Evolutionary conservation across 2,888 invertebrate genomes (phyloP), one percentile per base, ranked within the genome.

Genomic region (Mamestra brassicae): DNA sequence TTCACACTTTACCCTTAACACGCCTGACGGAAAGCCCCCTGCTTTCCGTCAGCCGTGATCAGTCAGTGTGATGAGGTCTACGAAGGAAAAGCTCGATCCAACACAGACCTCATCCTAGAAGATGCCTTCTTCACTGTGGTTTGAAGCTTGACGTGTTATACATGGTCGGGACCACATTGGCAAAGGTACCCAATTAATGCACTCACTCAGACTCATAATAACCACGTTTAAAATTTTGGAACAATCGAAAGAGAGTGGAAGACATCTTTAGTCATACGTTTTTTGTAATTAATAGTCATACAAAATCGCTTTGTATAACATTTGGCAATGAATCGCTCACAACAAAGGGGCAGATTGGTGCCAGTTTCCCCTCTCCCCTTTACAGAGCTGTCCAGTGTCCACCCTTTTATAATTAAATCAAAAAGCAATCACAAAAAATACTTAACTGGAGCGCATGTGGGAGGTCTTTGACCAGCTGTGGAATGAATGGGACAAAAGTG

Each of bases 371-470:
- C 66, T 62, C 15, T 5, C 26, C 38, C 26, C 58, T 54, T 3
- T 4, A 10, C 61, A 45, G 58, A 36, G 17, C 57, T 74, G 55
- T 52, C 68, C 74, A 69, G 11, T 70, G 60, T 57, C 72, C 54
- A 74, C 68, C 74, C 62, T 54, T 78, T 38, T 62, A 6, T 82
- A 42, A 83, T 71, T 78, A 13, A 64, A 67, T 81, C 47, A 70
- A 60, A 73, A 81, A 73, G 58, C 55, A 73, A 81, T 81, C 62
- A 52, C 55, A 72, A 67, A 76, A 79, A 67, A 76, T 58, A 11
- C 61, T 70, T 26, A 60, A 63, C 50, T 68, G 26, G 38, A 74
- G 78, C 77, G 13, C 55, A 54, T 68, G 67, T 58, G 63, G 69
- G 42, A 3, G 52, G 11, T 26, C 17, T 57, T 36, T 60, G 50